Evolutionary conservation across 2,113 vertebrate genomes (phyloP), one percentile per base, ranked within the genome.

Genomic region (Nesogale talazaci): DNA sequence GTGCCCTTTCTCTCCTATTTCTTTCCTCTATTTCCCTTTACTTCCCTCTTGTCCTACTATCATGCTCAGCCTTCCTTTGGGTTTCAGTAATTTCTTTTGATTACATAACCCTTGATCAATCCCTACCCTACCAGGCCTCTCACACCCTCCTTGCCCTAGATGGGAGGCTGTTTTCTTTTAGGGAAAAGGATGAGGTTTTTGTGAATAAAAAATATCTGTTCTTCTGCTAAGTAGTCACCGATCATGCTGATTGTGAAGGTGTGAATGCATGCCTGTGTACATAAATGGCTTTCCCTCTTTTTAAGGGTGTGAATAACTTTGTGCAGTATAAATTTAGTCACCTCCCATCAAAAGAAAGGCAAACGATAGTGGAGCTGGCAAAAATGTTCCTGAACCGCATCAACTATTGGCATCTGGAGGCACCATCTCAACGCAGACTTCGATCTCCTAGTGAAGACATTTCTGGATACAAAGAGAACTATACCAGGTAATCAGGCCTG

Each of bases 291-390:
- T 88, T 97, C 6, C 23, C 61, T 97, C 56, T 89, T 83, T 97
- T 97, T 25, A 72, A 99, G 99, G 99, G 99, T 42, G 99, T 99
- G 94, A 99, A 99, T 98, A 99, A 99, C 97, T 99, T 99, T 85
- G 99, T 99, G 91, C 99, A 99, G 97, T 99, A 99, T 97, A 99
- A 99, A 97, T 99, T 99, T 97, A 99, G 99, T 97, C 99, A 99
- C 96, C 98, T 99, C 15, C 99, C 99, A 29, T 98, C 98, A 2
- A 99, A 99, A 96, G 99, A 99, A 97, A 99, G 99, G 56, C 99
- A 99, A 96, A 99, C 99, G 3, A 99, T 99, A 77, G 97, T 99
- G 89, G 99, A 99, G 95, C 96, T 99, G 96, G 99, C 99, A 29
- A 99, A 99, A 98, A 99, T 99, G 99, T 99, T 99, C 96, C 98